These are phyloP conservation scores for Vulpes ferrilata DNA, from an alignment of 2,113 vertebrate species.

Conservation along the genomic window DNA sequence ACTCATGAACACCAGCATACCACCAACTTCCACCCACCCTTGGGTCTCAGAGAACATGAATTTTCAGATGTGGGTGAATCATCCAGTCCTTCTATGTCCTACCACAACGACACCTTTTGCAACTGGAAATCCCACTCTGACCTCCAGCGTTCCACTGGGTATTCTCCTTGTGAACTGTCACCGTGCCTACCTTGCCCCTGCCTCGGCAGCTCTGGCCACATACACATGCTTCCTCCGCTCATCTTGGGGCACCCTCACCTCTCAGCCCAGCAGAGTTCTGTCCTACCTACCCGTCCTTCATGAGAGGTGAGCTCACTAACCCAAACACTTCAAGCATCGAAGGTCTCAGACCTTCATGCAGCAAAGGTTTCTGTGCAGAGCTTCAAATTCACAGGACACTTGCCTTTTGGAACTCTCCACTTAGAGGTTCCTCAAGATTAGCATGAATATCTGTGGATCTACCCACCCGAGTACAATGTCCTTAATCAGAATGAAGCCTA, in stretches of 20 bases:
- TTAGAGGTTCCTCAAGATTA: background rate
- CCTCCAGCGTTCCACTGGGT: background rate
- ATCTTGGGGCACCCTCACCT: rapidly evolving
- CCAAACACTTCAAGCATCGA: too few species aligned
- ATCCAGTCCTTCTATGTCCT: background rate
- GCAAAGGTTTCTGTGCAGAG: background rate
- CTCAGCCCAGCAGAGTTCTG: too few species aligned
- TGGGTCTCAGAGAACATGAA: background rate
- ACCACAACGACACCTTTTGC: background rate
- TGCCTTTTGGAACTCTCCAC: background rate
- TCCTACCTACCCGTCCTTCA: background rate
- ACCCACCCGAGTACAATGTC: background rate
- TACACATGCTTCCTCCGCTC: background rate
- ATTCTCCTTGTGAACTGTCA: background rate
- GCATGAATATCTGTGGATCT: background rate
- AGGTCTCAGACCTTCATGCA: background rate
- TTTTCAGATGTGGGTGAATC: background rate
- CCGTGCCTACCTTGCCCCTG: background rate
- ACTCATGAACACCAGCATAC: background rate
- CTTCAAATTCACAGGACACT: too few species aligned
- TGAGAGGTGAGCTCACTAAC: background rate
- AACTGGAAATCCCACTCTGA: background rate
- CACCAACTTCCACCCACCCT: background rate
- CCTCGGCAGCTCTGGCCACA: too few species aligned
- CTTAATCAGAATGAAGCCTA: background rate